These are phyloP conservation scores for Cheirogaleus medius DNA, from an alignment of 2,113 vertebrate species.

Conservation along the genomic window DNA sequence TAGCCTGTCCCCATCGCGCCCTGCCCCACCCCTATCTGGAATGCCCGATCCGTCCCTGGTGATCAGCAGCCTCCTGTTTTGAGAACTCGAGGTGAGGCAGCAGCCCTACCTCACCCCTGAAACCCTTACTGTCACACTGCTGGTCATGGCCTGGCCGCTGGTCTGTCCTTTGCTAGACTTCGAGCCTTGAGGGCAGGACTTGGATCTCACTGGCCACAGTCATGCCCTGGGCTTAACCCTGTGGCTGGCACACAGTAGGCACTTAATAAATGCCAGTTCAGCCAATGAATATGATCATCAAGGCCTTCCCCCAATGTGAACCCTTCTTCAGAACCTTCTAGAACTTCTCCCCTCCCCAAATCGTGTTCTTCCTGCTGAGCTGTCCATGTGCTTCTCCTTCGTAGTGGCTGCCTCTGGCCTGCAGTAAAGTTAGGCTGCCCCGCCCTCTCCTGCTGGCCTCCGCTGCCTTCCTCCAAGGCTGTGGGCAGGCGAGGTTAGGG, in stretches of 20 bases:
- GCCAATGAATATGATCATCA: rapidly evolving
- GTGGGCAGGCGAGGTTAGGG: background rate
- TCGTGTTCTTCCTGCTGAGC: no score
- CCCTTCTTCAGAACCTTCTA: no score
- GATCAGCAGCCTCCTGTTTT: background rate
- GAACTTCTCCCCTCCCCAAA: background rate
- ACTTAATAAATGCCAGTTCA: background rate
- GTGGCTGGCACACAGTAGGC: background rate
- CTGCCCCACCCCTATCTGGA: background rate
- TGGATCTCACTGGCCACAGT: background rate
- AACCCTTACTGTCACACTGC: background rate
- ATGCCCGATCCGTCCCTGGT: background rate
- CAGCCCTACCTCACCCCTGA: background rate
- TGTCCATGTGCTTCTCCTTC: rapidly evolving
- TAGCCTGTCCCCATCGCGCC: background rate
- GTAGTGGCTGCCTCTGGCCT: rapidly evolving
- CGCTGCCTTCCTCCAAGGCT: background rate
- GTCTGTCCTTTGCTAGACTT: background rate
- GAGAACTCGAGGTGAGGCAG: background rate
- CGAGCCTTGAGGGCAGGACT: background rate
- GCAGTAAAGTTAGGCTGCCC: rapidly evolving
- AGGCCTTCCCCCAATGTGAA: rapidly evolving
- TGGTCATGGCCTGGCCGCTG: background rate
- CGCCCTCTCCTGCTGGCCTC: rapidly evolving
- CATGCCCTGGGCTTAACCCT: rapidly evolving